phyloP scores from a whole-genome alignment of 92 coral and sea anemone genomes.

The Muricea muricata region DNA sequence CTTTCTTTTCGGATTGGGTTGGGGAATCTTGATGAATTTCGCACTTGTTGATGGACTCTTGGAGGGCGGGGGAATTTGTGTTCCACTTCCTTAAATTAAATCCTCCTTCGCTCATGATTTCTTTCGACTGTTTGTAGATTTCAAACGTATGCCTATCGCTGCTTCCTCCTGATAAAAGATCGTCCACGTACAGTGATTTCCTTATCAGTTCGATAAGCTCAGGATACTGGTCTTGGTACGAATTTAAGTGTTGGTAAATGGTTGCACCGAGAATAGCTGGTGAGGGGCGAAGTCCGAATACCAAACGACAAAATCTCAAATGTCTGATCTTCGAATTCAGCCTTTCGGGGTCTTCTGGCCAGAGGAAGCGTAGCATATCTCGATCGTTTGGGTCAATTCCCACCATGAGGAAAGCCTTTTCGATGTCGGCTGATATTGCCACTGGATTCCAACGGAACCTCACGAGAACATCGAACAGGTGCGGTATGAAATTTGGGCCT shows the following conservation, averaged over 20 bases:
- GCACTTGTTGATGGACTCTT: not conserved
- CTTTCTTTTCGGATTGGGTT: not conserved
- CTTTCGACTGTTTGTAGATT: not conserved
- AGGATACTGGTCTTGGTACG: constrained; percentile 4
- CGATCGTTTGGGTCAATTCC: constrained; percentile 37
- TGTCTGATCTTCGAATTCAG: not conserved
- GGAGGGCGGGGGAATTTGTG: not conserved
- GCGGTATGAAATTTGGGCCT: constrained; percentile 45
- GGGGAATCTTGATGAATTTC: not conserved
- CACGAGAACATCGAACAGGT: constrained; percentile 27
- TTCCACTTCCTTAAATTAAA: not conserved
- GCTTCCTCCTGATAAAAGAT: not conserved
- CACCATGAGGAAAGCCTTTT: constrained; percentile 43
- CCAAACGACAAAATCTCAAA: constrained; percentile 21
- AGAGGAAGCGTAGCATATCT: constrained; percentile 32
- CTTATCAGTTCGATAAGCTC: constrained; percentile 4
- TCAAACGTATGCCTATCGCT: not conserved
- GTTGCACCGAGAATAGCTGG: constrained; percentile 43
- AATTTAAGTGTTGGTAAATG: constrained; percentile 30
- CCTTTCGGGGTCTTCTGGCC: constrained; percentile 24
- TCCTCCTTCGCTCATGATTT: not conserved
- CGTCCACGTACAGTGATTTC: constrained; percentile 11
- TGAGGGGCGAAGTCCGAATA: constrained; percentile 49
- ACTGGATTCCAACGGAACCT: constrained; percentile 30
- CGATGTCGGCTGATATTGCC: constrained; percentile 32